phyloP scores from a whole-genome alignment of 2,888 invertebrate genomes.

The Scaptomyza cyrtandrae region DNA sequence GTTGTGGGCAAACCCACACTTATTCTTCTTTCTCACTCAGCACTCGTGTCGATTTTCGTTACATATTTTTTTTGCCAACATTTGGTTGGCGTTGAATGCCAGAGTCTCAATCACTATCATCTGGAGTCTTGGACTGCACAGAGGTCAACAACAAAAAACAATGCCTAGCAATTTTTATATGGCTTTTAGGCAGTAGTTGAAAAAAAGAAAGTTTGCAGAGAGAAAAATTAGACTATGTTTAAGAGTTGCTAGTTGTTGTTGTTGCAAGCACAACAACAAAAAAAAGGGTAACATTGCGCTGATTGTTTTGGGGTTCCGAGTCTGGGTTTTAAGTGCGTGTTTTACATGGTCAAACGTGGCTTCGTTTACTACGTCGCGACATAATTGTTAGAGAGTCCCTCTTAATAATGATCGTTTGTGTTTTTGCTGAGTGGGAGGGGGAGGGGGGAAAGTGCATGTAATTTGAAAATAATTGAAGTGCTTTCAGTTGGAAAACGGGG shows the following conservation, averaged over 20 bases:
- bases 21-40: neutral
- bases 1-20: constrained; percentile 1
- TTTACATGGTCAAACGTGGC: constrained; percentile 43
- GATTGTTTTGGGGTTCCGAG: constrained; percentile 44
- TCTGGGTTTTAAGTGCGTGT: constrained; percentile 37
- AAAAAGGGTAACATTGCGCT: constrained; percentile 43
- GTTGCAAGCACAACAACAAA: neutral
- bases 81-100: constrained; percentile 21
- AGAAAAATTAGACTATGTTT: constrained; percentile 41
- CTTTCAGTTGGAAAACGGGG: constrained; percentile 27
- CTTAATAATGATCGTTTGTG: constrained; percentile 32
- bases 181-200: constrained; percentile 49
- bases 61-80: constrained; percentile 42
- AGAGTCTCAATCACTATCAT: constrained; percentile 30
- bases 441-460: constrained; percentile 48
- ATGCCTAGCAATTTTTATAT: constrained; percentile 21
- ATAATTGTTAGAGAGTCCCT: constrained; percentile 35
- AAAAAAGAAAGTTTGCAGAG: constrained; percentile 64
- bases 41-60: constrained; percentile 13
- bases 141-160: constrained; percentile 24
- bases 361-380: constrained; percentile 16
- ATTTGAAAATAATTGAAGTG: constrained; percentile 59
- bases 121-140: constrained; percentile 8
- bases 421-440: constrained; percentile 12
- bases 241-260: constrained; percentile 7